Conservation (phyloP, 1,140 invertebrate species). For the Pissodes strobi region DNA sequence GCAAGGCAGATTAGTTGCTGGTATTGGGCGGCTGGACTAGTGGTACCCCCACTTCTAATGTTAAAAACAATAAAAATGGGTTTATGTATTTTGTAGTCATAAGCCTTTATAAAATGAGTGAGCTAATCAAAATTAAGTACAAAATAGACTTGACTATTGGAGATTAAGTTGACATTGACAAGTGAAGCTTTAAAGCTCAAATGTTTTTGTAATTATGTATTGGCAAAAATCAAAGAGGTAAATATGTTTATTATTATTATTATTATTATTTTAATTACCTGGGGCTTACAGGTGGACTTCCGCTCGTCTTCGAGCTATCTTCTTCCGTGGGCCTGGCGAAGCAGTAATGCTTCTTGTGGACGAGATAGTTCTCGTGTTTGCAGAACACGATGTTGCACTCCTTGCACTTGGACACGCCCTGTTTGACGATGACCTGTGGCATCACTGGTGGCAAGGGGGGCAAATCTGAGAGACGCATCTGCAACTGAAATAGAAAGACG, state of each 20-base stretch:
- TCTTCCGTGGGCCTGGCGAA: constrained; percentile 69
- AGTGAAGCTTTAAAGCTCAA: no score
- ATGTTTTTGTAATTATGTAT: no score
- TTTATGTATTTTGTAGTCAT: no score
- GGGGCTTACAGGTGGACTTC: constrained; percentile 58
- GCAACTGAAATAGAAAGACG: constrained; percentile 33
- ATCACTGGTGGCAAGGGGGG: constrained; percentile 60
- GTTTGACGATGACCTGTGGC: constrained; percentile 79
- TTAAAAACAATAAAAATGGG: no score
- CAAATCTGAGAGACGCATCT: constrained; percentile 66
- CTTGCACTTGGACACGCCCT: constrained; percentile 87
- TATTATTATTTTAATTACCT: constrained; percentile 31
- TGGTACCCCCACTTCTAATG: constrained; percentile 56
- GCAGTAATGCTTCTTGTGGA: constrained; percentile 94
- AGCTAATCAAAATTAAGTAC: no score
- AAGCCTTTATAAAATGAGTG: no score
- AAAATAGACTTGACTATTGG: no score
- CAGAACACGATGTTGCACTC: constrained; percentile 98
- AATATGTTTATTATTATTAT: no score
- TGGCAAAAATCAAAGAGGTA: no score
- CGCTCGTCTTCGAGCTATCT: constrained; percentile 54
- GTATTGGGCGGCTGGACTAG: constrained; percentile 63
- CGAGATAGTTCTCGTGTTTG: constrained; percentile 91
- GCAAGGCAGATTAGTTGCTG: constrained; percentile 86
- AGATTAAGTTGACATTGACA: no score